Evolutionary conservation across 2,113 vertebrate species (phyloP).

Genomic region (Pygoscelis antarcticus): DNA sequence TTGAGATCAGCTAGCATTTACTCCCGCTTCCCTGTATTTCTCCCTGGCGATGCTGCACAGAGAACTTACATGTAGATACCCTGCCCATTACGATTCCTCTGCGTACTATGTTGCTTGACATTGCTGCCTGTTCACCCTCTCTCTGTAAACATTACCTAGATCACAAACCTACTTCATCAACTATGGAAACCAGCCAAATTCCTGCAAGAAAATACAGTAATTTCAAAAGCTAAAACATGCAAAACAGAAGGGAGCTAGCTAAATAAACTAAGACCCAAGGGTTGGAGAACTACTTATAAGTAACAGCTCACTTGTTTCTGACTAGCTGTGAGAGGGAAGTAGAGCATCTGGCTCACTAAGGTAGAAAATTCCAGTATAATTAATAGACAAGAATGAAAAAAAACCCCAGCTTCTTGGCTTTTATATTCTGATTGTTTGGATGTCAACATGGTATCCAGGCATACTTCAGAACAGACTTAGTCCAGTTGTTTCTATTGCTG

Average conservation of each 20-base stretch:
- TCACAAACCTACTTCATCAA: background rate
- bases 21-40: background rate
- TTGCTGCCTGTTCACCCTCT: background rate
- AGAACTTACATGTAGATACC: background rate
- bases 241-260: background rate
- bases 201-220: background rate
- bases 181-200: background rate
- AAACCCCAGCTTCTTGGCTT: background rate
- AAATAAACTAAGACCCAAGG: background rate
- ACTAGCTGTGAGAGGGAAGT: background rate
- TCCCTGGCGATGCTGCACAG: background rate
- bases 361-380: background rate
- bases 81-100: rapidly evolving
- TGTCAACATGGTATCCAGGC: background rate
- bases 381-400: background rate
- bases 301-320: background rate
- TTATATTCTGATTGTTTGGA: background rate
- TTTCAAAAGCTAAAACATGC: background rate
- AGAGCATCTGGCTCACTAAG: background rate
- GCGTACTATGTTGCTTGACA: background rate
- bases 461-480: background rate
- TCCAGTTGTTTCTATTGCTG: background rate
- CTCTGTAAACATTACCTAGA: background rate
- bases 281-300: background rate
- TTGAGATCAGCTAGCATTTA: background rate